Conservation (phyloP, 2,888 invertebrate species). For the Bombylius discolor region DNA sequence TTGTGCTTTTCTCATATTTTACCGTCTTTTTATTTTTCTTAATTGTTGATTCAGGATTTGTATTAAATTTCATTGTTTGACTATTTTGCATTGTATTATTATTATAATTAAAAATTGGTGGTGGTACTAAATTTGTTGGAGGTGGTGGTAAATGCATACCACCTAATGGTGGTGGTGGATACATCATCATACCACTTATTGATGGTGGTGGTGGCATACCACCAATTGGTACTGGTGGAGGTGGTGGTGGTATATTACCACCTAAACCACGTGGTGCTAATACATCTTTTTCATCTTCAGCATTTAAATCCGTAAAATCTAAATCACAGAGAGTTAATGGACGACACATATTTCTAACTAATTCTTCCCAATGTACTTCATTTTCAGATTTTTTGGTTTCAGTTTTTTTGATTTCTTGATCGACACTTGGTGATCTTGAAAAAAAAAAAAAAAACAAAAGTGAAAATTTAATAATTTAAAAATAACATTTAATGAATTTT, state of each 20-base stretch:
- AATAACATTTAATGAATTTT: too few relatives aligned
- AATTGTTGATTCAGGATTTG: constrained; percentile 31
- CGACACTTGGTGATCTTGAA: constrained; percentile 56
- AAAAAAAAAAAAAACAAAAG: neutral
- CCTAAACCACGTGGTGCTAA: constrained; percentile 51
- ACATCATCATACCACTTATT: constrained; percentile 21
- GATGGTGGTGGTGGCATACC: constrained; percentile 44
- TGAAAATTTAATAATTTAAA: too few relatives aligned
- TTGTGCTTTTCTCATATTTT: neutral
- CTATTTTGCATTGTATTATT: neutral
- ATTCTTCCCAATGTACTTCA: constrained; percentile 90
- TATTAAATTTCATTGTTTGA: constrained; percentile 15
- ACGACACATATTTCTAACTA: constrained; percentile 61
- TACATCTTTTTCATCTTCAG: constrained; percentile 76
- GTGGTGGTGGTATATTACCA: constrained; percentile 61
- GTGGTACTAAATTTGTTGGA: constrained; percentile 39
- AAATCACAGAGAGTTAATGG: constrained; percentile 81
- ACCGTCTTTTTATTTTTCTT: constrained; percentile 93
- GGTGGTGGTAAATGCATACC: constrained; percentile 30
- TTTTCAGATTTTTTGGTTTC: constrained; percentile 82
- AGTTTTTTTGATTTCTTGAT: constrained; percentile 51
- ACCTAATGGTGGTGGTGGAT: constrained; percentile 39
- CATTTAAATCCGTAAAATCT: constrained; percentile 87
- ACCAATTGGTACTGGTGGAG: constrained; percentile 48
- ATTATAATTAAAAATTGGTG: constrained; percentile 37